Base-by-base conservation (phyloP, 2,113 vertebrate species). In the Desmodus rotundus region DNA sequence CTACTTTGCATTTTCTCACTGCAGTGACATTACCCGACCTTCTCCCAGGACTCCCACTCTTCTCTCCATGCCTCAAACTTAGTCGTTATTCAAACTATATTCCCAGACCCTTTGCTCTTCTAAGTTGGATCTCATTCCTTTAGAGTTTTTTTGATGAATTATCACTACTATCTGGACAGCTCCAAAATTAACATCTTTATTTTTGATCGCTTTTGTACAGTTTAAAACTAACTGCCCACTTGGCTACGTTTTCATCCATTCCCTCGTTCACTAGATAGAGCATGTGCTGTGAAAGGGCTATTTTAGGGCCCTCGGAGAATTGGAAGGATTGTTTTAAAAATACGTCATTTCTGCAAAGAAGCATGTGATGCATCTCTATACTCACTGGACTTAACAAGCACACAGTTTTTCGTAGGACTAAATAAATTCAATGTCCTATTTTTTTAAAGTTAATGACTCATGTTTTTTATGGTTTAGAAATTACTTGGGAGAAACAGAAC, bases 381-480 rank as follows among this genome's bases (percentile, higher is more conserved):
- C 36, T 86, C 91, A 41, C 16, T 58, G 19, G 26, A 78, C 82
- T 96, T 54, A n/a, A 52, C 81, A 96, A 85, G 6, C 31, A 89
- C 67, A 85, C 16, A 65, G 8, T 36, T 96, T 70, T 89, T 38
- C 54, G 78, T 1, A 72, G n/a, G 26, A 58, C 38, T 90, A 90
- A 85, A 73, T 90, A 90, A 77, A 77, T 50, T 84, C 65, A 12
- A 63, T 50, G 4, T 54, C 50, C 12, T 92, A 13, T 11, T 96
- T 92, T 92, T 92, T 16, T 4, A 14, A 84, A 91, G 26, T 26
- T 33, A 80, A 80, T 43, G 41, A 43, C 22, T 81, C 17, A 11
- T 70, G 12, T 56, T 83, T 96, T 87, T 95, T 81, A 68, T 96
- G 45, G 90, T 63, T 93, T 93, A 74, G 54, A 92, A 65, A 19